Conservation (phyloP, 2,797 vertebrate species). For the Heteromormyrus szaboi region DNA sequence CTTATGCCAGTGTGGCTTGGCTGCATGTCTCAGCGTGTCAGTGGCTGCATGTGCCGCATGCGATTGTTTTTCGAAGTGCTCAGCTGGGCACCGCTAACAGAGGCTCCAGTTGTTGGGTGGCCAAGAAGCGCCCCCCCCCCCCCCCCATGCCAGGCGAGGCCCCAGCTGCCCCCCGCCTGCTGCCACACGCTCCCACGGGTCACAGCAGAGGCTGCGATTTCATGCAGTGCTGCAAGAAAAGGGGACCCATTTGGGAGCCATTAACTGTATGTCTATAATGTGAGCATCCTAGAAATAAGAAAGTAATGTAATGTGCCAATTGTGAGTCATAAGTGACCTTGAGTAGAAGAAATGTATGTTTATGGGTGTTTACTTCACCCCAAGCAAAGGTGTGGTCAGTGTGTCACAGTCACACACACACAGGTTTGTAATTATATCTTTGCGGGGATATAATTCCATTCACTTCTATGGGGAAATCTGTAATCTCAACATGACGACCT, state of each 20-base stretch:
- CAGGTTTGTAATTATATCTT: not conserved
- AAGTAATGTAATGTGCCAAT: not conserved
- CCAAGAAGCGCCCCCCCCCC: not conserved
- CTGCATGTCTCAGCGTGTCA: slow-evolving; percentile 11
- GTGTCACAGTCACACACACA: not conserved
- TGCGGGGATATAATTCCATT: not conserved
- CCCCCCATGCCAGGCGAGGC: not conserved
- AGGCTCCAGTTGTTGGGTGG: not conserved
- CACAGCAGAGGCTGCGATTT: not conserved
- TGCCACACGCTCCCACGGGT: not conserved
- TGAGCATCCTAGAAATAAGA: not conserved
- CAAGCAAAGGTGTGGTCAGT: not conserved
- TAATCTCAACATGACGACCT: not conserved
- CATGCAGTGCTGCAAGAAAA: not conserved
- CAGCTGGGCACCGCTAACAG: not conserved
- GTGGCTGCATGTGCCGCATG: not conserved
- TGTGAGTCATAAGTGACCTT: not conserved
- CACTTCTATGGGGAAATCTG: not conserved
- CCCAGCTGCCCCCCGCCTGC: not conserved
- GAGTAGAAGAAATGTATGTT: not conserved
- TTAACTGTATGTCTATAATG: not conserved
- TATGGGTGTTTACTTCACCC: not conserved
- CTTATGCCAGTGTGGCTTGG: not conserved
- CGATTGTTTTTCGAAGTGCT: not conserved
- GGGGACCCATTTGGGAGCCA: not conserved